Base-by-base conservation (phyloP, 1,140 invertebrate genomes). In the Copidosoma floridanum region DNA sequence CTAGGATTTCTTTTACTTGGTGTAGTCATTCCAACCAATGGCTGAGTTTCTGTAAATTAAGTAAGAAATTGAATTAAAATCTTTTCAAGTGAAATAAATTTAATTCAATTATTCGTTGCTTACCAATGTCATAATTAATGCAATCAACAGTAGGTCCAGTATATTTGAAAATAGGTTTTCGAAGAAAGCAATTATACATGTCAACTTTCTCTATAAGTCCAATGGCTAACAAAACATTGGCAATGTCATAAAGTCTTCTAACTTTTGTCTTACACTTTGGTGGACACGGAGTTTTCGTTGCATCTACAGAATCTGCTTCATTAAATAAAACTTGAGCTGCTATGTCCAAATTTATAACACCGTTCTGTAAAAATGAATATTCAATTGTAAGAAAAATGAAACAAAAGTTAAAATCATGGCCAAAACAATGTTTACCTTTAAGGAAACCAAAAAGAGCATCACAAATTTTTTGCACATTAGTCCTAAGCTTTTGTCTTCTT, bases 391-490 rank as follows among this genome's bases (percentile, higher is more conserved):
- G 51, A 26, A 18, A 21, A 23, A 35, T 32, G n/a, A 56, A 37
- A 16, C 20, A 20, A 50, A 57, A 60, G 41, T 43, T 20, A 24
- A 48, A 38, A 32, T 47, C 40, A 40, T 27, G 8, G 60, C 24
- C 14, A 32, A 8, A 32, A 37, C 20, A 46, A 59, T 68, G 80
- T 79, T 83, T 81, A 88, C 87, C 72, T 84, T 82, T 61, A 84
- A 83, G 65, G 82, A 81, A 27, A 88, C 84, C 37, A 90, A 74
- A 69, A 90, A 89, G 37, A 89, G 75, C 87, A 89, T 89, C 0
- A 89, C 76, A 75, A 89, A 89, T 69, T 87, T 88, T 68, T 88
- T 86, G 61, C 87, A 87, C 77, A 89, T 82, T 16, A 87, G 82
- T 40, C 87, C 87, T 21, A 89, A 71, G 38, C 87, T 86, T 68